Conservation (phyloP, 2,113 vertebrate species). For the Lepidothrix coronata region DNA sequence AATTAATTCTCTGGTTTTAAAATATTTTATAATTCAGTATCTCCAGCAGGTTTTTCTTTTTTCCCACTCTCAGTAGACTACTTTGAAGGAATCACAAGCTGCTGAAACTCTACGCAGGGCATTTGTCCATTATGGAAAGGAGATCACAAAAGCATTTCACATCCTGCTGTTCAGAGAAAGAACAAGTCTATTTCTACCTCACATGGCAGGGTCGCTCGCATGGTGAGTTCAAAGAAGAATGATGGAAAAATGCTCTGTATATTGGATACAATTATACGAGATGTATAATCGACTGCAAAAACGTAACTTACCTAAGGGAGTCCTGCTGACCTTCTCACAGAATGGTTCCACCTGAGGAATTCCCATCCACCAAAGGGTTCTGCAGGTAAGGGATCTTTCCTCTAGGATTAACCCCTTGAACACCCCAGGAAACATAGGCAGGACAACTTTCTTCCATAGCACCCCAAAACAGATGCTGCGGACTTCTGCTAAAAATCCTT, state of each 20-base stretch:
- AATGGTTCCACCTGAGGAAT: neutral
- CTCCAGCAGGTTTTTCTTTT: neutral
- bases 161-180: slow-evolving; percentile 5
- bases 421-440: rapidly evolving
- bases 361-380: neutral
- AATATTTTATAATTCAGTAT: neutral
- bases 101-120: neutral
- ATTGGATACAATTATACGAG: neutral
- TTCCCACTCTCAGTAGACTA: neutral
- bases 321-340: neutral
- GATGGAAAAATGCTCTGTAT: neutral
- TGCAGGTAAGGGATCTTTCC: neutral
- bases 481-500: neutral
- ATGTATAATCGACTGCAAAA: neutral
- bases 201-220: neutral
- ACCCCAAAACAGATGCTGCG: rapidly evolving
- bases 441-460: neutral
- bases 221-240: slow-evolving; percentile 11
- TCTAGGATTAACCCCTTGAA: neutral
- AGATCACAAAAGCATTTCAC: slow-evolving; percentile 33
- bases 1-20: slow-evolving; percentile 33
- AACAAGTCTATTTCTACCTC: slow-evolving; percentile 17
- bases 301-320: neutral
- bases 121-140: slow-evolving; percentile 3
- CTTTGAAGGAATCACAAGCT: slow-evolving; percentile 11